A percentile compares a stretch with the other conserved stretches of the same genome.
phyloP scores from a whole-genome alignment of 2,113 vertebrate species.

The Amblyornis subalaris region DNA sequence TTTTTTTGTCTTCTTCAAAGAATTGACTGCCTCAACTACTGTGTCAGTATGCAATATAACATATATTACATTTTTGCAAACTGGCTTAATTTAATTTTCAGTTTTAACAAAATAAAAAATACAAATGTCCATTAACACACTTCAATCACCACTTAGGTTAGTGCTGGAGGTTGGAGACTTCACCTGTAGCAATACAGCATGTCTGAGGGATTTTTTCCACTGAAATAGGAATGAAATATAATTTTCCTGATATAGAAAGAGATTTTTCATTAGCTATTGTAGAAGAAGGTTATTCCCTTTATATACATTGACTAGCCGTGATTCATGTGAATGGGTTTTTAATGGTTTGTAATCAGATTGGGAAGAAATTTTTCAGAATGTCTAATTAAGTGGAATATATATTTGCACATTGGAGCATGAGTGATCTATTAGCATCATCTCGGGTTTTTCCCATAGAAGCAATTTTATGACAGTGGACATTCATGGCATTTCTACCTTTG shows the following conservation, averaged over 20 bases:
- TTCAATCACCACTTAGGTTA: background rate
- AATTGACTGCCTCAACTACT: background rate
- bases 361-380: background rate
- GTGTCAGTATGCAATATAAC: background rate
- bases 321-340: background rate
- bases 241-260: background rate
- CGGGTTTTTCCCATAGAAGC: background rate
- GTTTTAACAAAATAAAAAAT: background rate
- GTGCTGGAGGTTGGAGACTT: rapidly evolving
- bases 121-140: background rate
- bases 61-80: background rate
- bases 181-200: background rate
- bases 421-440: background rate
- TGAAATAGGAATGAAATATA: background rate
- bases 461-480: background rate
- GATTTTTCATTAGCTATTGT: background rate
- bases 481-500: background rate
- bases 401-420: background rate
- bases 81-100: background rate
- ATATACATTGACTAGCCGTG: background rate
- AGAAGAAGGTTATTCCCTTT: background rate
- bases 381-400: background rate
- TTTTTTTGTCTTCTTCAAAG: background rate
- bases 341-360: background rate
- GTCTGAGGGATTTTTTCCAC: background rate